These are phyloP conservation scores for Rhizomys pruinosus DNA, from an alignment of 2,113 vertebrate species.

Conservation along the genomic window DNA sequence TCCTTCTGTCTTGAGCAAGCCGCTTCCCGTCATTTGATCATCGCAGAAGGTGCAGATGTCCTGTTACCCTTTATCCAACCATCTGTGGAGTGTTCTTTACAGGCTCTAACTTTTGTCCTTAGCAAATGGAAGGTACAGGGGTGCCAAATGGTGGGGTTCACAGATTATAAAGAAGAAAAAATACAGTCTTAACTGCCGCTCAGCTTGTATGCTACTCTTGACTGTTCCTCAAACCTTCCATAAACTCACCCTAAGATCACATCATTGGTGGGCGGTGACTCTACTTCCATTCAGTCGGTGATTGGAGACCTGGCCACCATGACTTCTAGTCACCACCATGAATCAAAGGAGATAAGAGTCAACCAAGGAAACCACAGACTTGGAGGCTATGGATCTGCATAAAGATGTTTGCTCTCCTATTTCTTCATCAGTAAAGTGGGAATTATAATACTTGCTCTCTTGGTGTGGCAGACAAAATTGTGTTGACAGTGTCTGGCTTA, in stretches of 20 bases:
- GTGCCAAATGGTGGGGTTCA: not conserved
- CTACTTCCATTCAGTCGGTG: not conserved
- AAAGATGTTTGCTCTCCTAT: not conserved
- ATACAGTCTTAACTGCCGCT: conserved; percentile 19
- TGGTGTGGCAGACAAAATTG: not conserved
- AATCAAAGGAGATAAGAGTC: not conserved
- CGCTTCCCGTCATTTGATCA: not conserved
- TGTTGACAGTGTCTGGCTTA: not conserved
- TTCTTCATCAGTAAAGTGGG: not conserved
- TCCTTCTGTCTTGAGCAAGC: not conserved
- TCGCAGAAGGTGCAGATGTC: not conserved
- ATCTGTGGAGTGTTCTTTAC: not conserved
- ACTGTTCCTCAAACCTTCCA: not conserved
- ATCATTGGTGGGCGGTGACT: conserved; percentile 21
- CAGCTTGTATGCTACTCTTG: not conserved
- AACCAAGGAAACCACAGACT: not conserved
- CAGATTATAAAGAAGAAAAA: conserved; percentile 28
- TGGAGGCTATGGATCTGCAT: not conserved
- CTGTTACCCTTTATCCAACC: not conserved
- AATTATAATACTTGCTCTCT: not conserved
- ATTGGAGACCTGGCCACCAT: not conserved
- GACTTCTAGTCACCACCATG: not conserved
- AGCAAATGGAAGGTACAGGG: not conserved
- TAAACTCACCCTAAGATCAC: conserved; percentile 35
- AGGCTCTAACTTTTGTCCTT: conserved; percentile 12